phyloP scores from a whole-genome alignment of 2,113 vertebrate species.

The Brachyhypopomus gauderio region DNA sequence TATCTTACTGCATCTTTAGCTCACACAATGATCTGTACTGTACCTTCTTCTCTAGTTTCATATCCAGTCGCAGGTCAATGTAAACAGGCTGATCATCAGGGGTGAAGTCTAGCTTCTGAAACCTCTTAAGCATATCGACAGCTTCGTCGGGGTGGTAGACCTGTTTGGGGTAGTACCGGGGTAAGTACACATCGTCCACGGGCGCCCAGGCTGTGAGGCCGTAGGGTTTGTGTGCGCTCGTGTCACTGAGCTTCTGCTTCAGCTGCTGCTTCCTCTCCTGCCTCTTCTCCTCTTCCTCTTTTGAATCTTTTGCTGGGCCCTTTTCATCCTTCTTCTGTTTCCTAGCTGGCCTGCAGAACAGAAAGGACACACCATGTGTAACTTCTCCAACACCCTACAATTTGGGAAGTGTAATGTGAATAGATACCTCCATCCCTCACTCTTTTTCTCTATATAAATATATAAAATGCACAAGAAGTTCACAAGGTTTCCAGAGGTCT shows the following conservation, averaged over 20 bases:
- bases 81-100: conserved; percentile 77
- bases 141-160: conserved; percentile 68
- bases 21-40: no score
- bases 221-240: conserved; percentile 68
- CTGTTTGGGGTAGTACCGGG: conserved; percentile 73
- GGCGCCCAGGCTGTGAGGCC: conserved; percentile 73
- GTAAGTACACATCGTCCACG: conserved; percentile 85
- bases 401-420: no score
- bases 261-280: conserved; percentile 61
- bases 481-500: no score
- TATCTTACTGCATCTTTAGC: no score
- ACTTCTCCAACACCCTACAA: no score
- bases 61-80: conserved; percentile 82
- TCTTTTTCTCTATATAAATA: no score
- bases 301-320: conserved; percentile 39
- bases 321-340: conserved; percentile 63
- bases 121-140: conserved; percentile 83
- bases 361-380: neutral
- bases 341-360: conserved; percentile 59
- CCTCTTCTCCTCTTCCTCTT: conserved; percentile 57
- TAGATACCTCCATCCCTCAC: no score
- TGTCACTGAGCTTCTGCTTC: conserved; percentile 62
- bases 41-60: conserved; percentile 91
- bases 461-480: no score
- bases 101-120: conserved; percentile 85